phyloP scores from a whole-genome alignment of 2,888 invertebrate genomes.

The Luperina testacea region DNA sequence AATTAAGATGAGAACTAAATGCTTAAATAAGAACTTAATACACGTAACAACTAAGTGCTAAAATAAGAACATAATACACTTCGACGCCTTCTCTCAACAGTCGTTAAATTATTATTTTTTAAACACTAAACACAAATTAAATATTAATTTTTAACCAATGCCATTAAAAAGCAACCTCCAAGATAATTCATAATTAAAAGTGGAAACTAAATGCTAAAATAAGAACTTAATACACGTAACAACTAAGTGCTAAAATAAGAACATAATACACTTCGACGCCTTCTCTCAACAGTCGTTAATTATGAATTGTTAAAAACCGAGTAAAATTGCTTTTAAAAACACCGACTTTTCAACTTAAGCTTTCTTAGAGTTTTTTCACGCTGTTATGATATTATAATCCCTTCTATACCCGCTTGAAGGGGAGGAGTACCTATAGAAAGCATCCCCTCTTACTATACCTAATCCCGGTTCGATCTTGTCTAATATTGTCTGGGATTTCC shows the following conservation, averaged over 20 bases:
- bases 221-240: too few relatives aligned
- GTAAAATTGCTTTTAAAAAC: background rate
- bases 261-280: background rate
- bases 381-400: slow-evolving; percentile 25
- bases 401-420: slow-evolving; percentile 8
- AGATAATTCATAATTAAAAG: background rate
- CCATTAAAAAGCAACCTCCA: background rate
- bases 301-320: background rate
- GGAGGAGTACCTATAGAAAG: slow-evolving; percentile 14
- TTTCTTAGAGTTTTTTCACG: background rate
- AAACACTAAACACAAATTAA: background rate
- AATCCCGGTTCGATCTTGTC: slow-evolving; percentile 27
- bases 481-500: slow-evolving; percentile 18
- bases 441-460: slow-evolving; percentile 16
- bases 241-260: slow-evolving; percentile 3
- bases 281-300: background rate
- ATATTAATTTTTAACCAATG: background rate
- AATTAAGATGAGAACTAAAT: background rate
- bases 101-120: background rate
- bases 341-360: background rate
- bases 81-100: background rate
- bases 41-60: background rate
- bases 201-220: too few relatives aligned
- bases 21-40: too few relatives aligned
- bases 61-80: background rate